These are phyloP conservation scores for Anodontia alba DNA, from an alignment of 2,888 invertebrate genomes.

Conservation along the genomic window DNA sequence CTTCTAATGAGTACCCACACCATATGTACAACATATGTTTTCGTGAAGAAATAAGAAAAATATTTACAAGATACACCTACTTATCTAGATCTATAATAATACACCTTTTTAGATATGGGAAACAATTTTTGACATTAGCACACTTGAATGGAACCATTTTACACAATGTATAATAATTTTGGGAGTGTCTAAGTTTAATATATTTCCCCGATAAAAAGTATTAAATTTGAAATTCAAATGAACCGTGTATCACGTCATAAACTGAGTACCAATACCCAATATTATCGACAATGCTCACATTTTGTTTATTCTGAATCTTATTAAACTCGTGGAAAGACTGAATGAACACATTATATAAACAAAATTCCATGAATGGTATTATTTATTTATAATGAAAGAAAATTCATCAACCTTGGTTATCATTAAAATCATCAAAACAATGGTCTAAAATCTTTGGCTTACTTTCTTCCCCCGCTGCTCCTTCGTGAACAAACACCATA, in stretches of 20 bases:
- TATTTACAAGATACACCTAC: too few species aligned
- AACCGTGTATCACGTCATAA: slow-evolving; percentile 15
- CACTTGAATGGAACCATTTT: slow-evolving; percentile 3
- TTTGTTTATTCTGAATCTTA: slow-evolving; percentile 20
- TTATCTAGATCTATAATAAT: too few species aligned
- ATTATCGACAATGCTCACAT: slow-evolving; percentile 33
- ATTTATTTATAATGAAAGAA: slow-evolving; percentile 5
- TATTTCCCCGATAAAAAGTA: slow-evolving; percentile 27
- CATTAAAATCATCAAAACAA: slow-evolving; percentile 3
- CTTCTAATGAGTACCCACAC: too few species aligned
- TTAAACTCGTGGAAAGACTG: not conserved
- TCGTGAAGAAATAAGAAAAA: too few species aligned
- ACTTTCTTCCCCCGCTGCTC: not conserved
- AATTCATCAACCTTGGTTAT: slow-evolving; percentile 2
- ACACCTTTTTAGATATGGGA: slow-evolving; percentile 1
- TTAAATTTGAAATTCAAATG: slow-evolving; percentile 36
- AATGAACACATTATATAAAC: slow-evolving; percentile 10
- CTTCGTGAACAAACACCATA: not conserved
- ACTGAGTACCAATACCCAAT: slow-evolving; percentile 18
- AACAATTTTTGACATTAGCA: slow-evolving; percentile 10
- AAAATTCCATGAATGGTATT: not conserved
- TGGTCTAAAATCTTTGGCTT: not conserved
- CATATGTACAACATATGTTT: too few species aligned
- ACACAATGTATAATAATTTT: not conserved
- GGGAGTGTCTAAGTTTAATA: slow-evolving; percentile 1